phyloP scores from a whole-genome alignment of 2,113 vertebrate genomes.

The Pituophis catenifer region DNA sequence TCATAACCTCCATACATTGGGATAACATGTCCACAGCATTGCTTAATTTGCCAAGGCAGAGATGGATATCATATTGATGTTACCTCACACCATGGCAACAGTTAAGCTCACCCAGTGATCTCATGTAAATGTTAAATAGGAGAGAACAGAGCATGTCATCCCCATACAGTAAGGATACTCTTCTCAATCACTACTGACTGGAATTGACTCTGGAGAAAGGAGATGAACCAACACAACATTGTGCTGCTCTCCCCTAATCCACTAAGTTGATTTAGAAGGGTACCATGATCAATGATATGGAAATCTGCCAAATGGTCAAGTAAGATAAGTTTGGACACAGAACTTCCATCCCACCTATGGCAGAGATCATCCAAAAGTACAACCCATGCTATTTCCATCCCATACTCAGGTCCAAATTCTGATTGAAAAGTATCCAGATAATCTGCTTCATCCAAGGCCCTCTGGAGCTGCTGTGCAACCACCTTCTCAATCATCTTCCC shows the following conservation, averaged over 20 bases:
- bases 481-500: background rate
- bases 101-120: background rate
- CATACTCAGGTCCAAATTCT: background rate
- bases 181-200: background rate
- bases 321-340: background rate
- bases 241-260: background rate
- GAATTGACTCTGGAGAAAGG: background rate
- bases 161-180: too few species aligned
- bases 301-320: background rate
- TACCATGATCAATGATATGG: background rate
- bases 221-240: background rate
- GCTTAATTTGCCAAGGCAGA: background rate
- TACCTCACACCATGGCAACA: background rate
- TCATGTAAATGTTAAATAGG: background rate
- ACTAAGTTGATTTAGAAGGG: background rate
- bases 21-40: background rate
- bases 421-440: background rate
- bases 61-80: background rate
- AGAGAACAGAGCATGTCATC: background rate
- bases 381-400: background rate
- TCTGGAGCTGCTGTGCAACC: background rate
- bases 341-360: background rate
- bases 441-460: background rate
- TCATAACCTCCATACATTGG: background rate
- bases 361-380: background rate